A percentile compares a stretch with the other conserved stretches of the same genome.
These are phyloP conservation scores for Odontothrips loti DNA, from an alignment of 2,888 invertebrate species.

Conservation along the genomic window DNA sequence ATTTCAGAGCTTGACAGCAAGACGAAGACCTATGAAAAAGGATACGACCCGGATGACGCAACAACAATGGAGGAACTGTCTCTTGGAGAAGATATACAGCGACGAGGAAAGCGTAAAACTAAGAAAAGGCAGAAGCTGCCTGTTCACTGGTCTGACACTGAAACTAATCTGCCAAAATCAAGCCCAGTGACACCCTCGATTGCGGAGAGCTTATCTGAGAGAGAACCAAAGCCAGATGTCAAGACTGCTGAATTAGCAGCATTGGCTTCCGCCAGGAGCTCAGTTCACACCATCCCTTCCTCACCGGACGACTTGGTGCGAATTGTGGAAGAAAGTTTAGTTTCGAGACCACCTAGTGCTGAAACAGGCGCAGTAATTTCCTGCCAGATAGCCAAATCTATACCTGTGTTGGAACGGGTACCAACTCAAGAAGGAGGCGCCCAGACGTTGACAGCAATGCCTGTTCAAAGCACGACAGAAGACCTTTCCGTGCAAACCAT, in stretches of 20 bases:
- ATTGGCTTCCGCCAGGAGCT: background rate
- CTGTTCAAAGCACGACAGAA: background rate
- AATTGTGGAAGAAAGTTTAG: background rate
- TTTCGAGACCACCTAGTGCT: background rate
- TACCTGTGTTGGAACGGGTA: slow-evolving; percentile 27
- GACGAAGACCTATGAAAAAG: slow-evolving; percentile 55
- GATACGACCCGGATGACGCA: slow-evolving; percentile 69
- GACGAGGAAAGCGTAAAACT: slow-evolving; percentile 53
- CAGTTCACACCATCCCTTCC: background rate
- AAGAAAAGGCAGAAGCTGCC: slow-evolving; percentile 50
- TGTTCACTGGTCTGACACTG: slow-evolving; percentile 43
- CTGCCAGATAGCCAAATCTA: background rate
- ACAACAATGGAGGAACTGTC: slow-evolving; percentile 56
- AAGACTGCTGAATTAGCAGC: background rate
- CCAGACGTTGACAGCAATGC: slow-evolving; percentile 28
- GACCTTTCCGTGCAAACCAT: slow-evolving; percentile 45
- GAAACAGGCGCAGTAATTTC: background rate
- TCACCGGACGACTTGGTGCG: background rate
- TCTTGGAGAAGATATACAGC: slow-evolving; percentile 45
- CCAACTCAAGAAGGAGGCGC: slow-evolving; percentile 31
- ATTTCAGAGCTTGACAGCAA: slow-evolving; percentile 45
- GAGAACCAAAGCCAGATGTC: background rate
- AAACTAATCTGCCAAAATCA: slow-evolving; percentile 1
- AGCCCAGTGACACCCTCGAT: background rate
- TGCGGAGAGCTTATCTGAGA: background rate